Evolutionary conservation across 2,113 vertebrate species (phyloP), one percentile per base, ranked within the genome.

Genomic region (Mola mola): DNA sequence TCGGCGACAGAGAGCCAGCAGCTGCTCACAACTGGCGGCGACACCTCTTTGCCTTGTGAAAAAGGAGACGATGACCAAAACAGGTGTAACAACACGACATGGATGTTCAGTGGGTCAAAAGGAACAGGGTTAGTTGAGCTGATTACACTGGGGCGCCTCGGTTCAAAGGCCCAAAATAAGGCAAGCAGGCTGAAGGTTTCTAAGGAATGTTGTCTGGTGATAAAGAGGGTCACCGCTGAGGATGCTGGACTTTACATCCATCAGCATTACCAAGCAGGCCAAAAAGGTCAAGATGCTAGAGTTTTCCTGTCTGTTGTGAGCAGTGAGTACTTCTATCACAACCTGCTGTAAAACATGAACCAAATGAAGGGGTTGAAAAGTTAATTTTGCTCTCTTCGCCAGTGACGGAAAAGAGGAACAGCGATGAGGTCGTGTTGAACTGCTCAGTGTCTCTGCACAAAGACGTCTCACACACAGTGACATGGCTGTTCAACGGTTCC

Each of bases 291-390:
- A 15, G 25, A 21, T 4, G 0, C 42, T 22, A 0, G 0, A 0
- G 21, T 46, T 25, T 0, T 4, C 19, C 48, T 70, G 6, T 38
- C 20, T 7, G 13, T 64, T 38, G 1, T 69, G 2, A 21, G 1
- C 46, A 7, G 60, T 69, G 46, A 76, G 73, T 70, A 37, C 46
- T 55, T 51, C 6, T 8, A n/a, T 8, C n/a, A 6, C 38, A 41
- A 29, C 28, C 9, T 29, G 28, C 9, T 29, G 28, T 9, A 29
- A 1, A 29, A 9, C 9, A 9, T 29, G 28, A n/a, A n/a, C n/a
- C n/a, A n/a, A n/a, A n/a, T n/a, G n/a, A 9, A 3, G 8, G 33
- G 11, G 15, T 1, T 15, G 12, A 34, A 4, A 15, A 34, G 33
- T 34, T 13, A 34, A 10, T 13, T 4, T 25, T 15, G 21, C 43